Base-by-base conservation (phyloP, 2,888 invertebrate genomes). In the Chrysodeixis includens region DNA sequence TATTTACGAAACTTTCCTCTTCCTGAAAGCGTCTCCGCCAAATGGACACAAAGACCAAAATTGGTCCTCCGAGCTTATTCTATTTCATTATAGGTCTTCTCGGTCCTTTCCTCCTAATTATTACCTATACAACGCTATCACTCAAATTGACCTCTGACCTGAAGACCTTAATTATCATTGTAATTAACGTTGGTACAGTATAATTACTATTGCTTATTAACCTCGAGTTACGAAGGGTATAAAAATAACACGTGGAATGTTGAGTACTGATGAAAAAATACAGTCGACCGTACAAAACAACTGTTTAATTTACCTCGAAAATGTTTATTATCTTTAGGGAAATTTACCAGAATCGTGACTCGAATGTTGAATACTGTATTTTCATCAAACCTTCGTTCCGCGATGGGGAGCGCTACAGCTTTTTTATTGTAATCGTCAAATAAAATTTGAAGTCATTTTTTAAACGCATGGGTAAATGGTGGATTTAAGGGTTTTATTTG, bases 281-380 rank as follows among this genome's bases (percentile, higher is more conserved):
- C 71, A 72, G 30, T 56, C 70, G 40, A 5, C 46, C 65, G 67
- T 57, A 81, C 84, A 82, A 84, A 88, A 89, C 88, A 89, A 88
- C 88, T 89, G 91, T 92, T 92, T 92, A 91, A 92, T 92, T 93
- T 90, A 87, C 85, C 88, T 88, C 81, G 78, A 85, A 88, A 86
- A 89, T 90, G 89, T 92, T 92, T 92, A 91, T 93, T 92, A 92
- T 92, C 92, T 92, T 93, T 90, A 89, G 92, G 92, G 90, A 92
- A 92, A 93, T 92, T 92, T 88, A 88, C 85, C 88, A 76, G 83
- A 87, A 83, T 86, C 93, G 93, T 93, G 93, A 89, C 91, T 80
- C 62, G 90, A 87, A 84, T 91, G 81, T 79, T 76, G 82, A 85
- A 84, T 81, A 81, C 81, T 82, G 83, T 86, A 84, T 89, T 91